Conservation (phyloP, 2,113 vertebrate genomes). For the Otolemur garnettii region DNA sequence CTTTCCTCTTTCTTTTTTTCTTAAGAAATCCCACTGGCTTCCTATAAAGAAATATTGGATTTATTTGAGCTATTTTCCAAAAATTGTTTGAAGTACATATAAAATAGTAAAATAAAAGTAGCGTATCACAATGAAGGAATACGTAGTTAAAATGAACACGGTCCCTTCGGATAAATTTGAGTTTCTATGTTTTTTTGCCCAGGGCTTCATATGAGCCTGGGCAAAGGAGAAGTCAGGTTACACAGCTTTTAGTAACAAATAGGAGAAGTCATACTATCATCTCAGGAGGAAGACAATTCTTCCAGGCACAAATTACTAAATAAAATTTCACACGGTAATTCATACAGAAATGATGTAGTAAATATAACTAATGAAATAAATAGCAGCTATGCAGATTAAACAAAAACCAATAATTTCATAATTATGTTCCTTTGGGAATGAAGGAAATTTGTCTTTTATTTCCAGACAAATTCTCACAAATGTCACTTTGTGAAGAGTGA, state of each 20-base stretch:
- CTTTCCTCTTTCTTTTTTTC: neutral
- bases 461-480: neutral
- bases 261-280: neutral
- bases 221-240: neutral
- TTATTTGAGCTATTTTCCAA: neutral
- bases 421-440: neutral
- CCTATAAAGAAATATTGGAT: neutral
- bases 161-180: neutral
- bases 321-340: neutral
- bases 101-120: conserved; percentile 13
- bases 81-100: neutral
- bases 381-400: neutral
- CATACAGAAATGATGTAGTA: neutral
- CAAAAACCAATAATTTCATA: conserved; percentile 8
- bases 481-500: neutral
- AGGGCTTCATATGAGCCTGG: neutral
- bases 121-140: neutral
- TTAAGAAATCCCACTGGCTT: neutral
- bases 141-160: neutral
- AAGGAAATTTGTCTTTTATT: neutral
- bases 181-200: neutral
- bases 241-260: neutral
- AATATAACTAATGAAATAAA: neutral
- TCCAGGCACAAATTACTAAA: neutral
- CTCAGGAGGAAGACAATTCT: conserved; percentile 10